Base-by-base conservation (phyloP, 1,140 invertebrate species). In the Brachionus manjavacas region DNA sequence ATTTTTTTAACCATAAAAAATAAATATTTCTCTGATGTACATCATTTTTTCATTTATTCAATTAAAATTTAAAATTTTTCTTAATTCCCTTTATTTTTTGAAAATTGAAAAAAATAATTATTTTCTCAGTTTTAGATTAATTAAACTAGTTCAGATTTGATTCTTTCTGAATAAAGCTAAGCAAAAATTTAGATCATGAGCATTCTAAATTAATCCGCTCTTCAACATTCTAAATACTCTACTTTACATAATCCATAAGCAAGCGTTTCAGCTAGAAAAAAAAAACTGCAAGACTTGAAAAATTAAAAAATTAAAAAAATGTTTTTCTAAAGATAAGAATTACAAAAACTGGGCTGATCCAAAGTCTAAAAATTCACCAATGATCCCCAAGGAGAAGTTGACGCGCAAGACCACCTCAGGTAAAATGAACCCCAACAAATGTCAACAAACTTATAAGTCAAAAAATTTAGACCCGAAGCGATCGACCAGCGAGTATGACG, bases 391-490 rank as follows among this genome's bases (percentile, higher is more conserved):
- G 25, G 72, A 76, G 3, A 76, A 76, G 46, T n/a, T 76, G 20
- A 76, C 72, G 23, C 72, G 72, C 23, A 76, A 76, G 46, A 76
- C 41, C 16, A 46, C 14, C 20, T 76, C 72, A 23, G 72, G 72
- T 52, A 49, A 46, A 35, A 46, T 0, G 3, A 4, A 0, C 11
- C n/a, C 28, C 3, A 46, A 6, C 31, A 0, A 35, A 6, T 7
- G 31, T 2, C 31, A 6, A 0, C 4, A 4, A 4, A 6, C 4
- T 3, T 66, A n/a, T n/a, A n/a, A n/a, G n/a, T 66, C 16, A 25
- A 28, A 66, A 64, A 66, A 28, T 25, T 12, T 25, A 52, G 20
- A 25, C 4, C n/a, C n/a, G 3, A 76, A 76, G 41, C 41, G 72
- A 49, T 76, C 72, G 20, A 28, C 20, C 12, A 76, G 43, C 46